Conservation (phyloP, 64 coral and sea anemone species). For the Montipora capricornis region DNA sequence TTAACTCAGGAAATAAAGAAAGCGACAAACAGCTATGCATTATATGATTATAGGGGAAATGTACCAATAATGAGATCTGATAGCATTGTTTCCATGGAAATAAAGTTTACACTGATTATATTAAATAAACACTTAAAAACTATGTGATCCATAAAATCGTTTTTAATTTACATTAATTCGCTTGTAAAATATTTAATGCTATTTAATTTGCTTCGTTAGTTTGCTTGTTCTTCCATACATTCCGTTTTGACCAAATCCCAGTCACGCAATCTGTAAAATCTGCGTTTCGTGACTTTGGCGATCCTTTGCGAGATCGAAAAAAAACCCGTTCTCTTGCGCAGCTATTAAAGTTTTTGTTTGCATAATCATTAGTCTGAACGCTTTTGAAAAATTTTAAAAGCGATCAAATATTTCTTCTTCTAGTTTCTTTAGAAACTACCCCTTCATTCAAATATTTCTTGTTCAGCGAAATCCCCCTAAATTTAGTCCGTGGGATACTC, state of each 20-base stretch:
- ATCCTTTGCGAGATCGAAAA: too few relatives aligned
- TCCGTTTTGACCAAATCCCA: too few relatives aligned
- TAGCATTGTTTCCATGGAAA: slow-evolving; percentile 42
- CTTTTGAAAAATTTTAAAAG: too few relatives aligned
- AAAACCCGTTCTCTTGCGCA: too few relatives aligned
- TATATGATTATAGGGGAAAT: not conserved
- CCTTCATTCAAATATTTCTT: too few relatives aligned
- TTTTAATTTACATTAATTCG: not conserved
- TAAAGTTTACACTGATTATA: not conserved
- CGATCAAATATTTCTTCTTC: too few relatives aligned
- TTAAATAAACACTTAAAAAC: not conserved
- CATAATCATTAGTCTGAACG: too few relatives aligned
- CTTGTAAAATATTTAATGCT: not conserved
- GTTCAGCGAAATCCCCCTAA: too few relatives aligned
- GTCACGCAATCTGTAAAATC: not conserved
- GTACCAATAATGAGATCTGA: not conserved
- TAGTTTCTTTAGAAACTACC: too few relatives aligned
- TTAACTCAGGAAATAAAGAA: not conserved
- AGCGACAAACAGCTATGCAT: not conserved
- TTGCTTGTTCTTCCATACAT: not conserved
- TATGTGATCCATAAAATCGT: not conserved
- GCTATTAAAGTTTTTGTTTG: too few relatives aligned
- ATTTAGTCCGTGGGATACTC: too few relatives aligned
- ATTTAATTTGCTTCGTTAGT: not conserved
- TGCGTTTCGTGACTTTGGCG: not conserved